Percentiles rank a stretch among this genome's conserved stretches.
Evolutionary conservation across 2,113 vertebrate genomes (phyloP).

Genomic region (Myocastor coypus): DNA sequence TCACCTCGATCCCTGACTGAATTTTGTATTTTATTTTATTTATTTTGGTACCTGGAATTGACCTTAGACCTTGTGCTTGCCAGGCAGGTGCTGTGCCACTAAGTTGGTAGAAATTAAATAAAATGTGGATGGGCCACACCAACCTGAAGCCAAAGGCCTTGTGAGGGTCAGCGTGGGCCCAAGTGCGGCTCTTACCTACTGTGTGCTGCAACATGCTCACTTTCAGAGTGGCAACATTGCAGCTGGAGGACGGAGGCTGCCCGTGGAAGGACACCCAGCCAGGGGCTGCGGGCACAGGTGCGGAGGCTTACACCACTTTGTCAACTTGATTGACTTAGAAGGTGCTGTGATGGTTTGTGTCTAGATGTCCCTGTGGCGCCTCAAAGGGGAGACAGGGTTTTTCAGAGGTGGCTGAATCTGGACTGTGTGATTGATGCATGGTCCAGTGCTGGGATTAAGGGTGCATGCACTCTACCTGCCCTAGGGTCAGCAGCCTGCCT

Average conservation of each 20-base stretch:
- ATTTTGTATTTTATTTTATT: background rate
- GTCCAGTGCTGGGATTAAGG: background rate
- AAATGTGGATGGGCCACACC: background rate
- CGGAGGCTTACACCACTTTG: background rate
- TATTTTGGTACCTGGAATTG: background rate
- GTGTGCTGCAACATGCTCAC: background rate
- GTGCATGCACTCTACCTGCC: background rate
- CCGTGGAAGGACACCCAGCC: background rate
- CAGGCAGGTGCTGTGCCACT: background rate
- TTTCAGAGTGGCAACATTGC: background rate
- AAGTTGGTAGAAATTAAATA: background rate
- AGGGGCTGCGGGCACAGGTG: background rate
- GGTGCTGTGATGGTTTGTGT: background rate
- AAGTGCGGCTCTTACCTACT: background rate
- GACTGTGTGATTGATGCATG: background rate
- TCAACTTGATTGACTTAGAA: background rate
- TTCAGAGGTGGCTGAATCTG: background rate
- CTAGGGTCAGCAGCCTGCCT: background rate
- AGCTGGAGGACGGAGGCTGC: background rate
- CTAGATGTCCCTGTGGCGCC: background rate
- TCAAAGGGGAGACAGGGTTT: background rate
- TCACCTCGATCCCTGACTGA: background rate
- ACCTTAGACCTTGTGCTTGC: background rate
- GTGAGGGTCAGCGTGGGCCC: background rate
- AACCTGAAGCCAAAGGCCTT: background rate